These are phyloP conservation scores for Odocoileus hemionus DNA, from an alignment of 2,113 vertebrate genomes.

Conservation along the genomic window DNA sequence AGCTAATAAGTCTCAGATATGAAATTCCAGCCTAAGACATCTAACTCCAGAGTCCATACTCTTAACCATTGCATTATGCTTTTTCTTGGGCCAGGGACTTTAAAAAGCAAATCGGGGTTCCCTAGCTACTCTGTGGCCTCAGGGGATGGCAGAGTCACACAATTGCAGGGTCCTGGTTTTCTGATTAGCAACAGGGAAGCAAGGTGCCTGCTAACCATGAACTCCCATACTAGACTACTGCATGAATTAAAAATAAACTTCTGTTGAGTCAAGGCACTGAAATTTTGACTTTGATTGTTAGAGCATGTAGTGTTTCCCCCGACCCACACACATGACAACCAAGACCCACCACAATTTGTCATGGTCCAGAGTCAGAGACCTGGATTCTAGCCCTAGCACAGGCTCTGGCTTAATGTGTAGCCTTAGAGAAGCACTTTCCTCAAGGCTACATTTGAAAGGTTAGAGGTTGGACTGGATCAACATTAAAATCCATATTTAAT, in stretches of 20 bases:
- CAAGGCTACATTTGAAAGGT: not conserved
- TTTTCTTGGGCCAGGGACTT: not conserved
- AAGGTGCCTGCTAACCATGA: not conserved
- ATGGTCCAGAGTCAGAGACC: not conserved
- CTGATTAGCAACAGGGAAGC: not conserved
- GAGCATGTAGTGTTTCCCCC: not conserved
- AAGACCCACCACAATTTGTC: not conserved
- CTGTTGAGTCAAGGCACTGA: not conserved
- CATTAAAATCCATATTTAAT: not conserved
- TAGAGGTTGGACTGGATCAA: not conserved
- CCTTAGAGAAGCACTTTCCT: not conserved
- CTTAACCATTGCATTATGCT: not conserved
- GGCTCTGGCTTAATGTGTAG: not conserved
- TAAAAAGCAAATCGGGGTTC: not conserved
- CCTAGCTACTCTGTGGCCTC: not conserved
- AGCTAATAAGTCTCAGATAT: not conserved
- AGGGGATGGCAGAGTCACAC: not conserved
- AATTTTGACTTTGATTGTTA: not conserved
- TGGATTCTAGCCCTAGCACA: not conserved
- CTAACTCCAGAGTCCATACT: not conserved
- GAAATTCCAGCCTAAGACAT: not conserved
- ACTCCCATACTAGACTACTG: not conserved
- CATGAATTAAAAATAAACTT: conserved; percentile 14
- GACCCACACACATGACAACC: not conserved
- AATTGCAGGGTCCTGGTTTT: not conserved